Percentiles rank a stretch among this genome's conserved stretches.
phyloP scores from a whole-genome alignment of 2,888 invertebrate species.

The Volucella inflata region DNA sequence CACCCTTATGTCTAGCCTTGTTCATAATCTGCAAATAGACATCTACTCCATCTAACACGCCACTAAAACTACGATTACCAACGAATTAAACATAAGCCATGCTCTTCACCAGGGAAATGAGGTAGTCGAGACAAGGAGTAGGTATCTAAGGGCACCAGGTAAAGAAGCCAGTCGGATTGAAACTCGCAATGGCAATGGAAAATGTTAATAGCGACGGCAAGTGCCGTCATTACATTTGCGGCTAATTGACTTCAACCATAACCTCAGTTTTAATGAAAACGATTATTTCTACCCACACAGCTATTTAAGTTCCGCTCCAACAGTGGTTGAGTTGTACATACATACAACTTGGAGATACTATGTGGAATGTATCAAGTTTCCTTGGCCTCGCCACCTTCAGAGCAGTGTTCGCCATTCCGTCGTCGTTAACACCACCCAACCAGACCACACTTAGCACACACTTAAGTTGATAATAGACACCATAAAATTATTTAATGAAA shows the following conservation, averaged over 20 bases:
- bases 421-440: not conserved
- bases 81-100: slow-evolving; percentile 39
- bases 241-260: slow-evolving; percentile 72
- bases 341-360: no score
- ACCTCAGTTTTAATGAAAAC: slow-evolving; percentile 69
- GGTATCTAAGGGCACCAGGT: not conserved
- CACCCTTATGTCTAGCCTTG: not conserved
- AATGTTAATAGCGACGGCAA: not conserved
- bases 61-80: slow-evolving; percentile 42
- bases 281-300: slow-evolving; percentile 53
- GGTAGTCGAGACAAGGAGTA: not conserved
- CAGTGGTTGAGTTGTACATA: not conserved
- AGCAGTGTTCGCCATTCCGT: not conserved
- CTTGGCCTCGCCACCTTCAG: slow-evolving; percentile 39
- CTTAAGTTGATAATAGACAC: slow-evolving; percentile 73
- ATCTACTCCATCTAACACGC: slow-evolving; percentile 22
- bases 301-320: not conserved
- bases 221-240: slow-evolving; percentile 63
- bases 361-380: slow-evolving; percentile 54
- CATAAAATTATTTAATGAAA: slow-evolving; percentile 74
- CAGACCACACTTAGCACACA: slow-evolving; percentile 69
- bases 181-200: not conserved
- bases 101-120: not conserved
- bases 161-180: not conserved
- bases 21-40: not conserved